phyloP scores from a whole-genome alignment of 1,140 invertebrate species.

The Anastrepha obliqua region DNA sequence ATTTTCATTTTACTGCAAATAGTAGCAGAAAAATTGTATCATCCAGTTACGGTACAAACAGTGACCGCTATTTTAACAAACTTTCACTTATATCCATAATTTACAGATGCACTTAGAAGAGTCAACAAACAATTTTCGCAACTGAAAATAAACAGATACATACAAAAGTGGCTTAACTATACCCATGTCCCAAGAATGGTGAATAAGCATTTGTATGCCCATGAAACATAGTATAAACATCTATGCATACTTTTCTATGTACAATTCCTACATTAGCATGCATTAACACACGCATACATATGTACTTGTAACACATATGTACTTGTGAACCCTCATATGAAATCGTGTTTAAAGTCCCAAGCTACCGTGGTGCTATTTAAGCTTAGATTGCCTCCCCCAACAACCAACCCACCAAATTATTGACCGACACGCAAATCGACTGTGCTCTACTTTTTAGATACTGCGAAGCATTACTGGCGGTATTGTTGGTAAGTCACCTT shows the following conservation, averaged over 20 bases:
- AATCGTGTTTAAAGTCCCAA: neutral
- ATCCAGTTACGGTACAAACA: neutral
- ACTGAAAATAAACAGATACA: too few relatives aligned
- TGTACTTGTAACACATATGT: too few relatives aligned
- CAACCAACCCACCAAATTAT: neutral
- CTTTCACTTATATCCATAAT: neutral
- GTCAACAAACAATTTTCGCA: too few relatives aligned
- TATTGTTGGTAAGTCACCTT: neutral
- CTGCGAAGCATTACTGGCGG: neutral
- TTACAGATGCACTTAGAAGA: too few relatives aligned
- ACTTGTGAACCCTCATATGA: too few relatives aligned
- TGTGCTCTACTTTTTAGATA: slow-evolving; percentile 19
- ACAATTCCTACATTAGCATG: too few relatives aligned
- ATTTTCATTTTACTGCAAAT: neutral
- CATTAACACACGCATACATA: too few relatives aligned
- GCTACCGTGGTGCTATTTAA: slow-evolving; percentile 2
- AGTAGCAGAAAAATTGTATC: slow-evolving; percentile 1
- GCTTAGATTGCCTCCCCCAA: slow-evolving; percentile 26
- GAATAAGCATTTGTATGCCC: too few relatives aligned
- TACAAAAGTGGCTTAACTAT: too few relatives aligned
- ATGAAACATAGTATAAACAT: too few relatives aligned
- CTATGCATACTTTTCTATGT: too few relatives aligned
- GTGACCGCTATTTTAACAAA: neutral
- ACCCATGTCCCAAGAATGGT: too few relatives aligned
- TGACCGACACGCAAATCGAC: slow-evolving; percentile 8